phyloP scores from a whole-genome alignment of 2,797 vertebrate species.

The Triplophysa yarkandensis region DNA sequence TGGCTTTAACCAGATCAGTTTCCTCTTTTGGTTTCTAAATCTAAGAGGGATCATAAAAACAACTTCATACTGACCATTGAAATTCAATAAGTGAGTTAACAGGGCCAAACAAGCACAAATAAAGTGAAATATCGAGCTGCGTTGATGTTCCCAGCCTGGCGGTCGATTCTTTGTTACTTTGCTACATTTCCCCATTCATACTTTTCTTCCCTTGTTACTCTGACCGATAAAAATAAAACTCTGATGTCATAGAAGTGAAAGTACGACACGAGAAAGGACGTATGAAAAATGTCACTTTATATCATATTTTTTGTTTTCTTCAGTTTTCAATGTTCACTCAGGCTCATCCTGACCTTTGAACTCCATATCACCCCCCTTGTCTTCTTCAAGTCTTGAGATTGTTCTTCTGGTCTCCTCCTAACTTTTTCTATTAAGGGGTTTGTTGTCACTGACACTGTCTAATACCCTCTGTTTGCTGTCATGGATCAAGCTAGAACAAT shows the following conservation, averaged over 20 bases:
- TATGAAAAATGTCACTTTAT: not conserved
- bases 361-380: not conserved
- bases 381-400: slow-evolving; percentile 53
- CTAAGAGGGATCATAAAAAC: slow-evolving; percentile 52
- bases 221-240: slow-evolving; percentile 1
- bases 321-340: not conserved
- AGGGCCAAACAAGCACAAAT: slow-evolving; percentile 56
- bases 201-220: not conserved
- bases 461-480: slow-evolving; percentile 11
- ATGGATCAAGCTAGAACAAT: not conserved
- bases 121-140: slow-evolving; percentile 28
- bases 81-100: slow-evolving; percentile 61
- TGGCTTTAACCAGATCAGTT: slow-evolving; percentile 13
- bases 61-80: slow-evolving; percentile 45
- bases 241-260: not conserved
- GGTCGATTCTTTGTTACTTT: not conserved
- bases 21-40: slow-evolving; percentile 49
- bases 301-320: slow-evolving; percentile 26
- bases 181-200: not conserved
- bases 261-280: not conserved
- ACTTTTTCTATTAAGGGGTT: slow-evolving; percentile 64
- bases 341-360: slow-evolving; percentile 1
- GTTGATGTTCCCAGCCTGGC: not conserved
- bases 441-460: slow-evolving; percentile 51
- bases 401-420: slow-evolving; percentile 68